A percentile compares a stretch with the other conserved stretches of the same genome.
Conservation (phyloP, 1,140 invertebrate species). For the Drosophila cardini region DNA sequence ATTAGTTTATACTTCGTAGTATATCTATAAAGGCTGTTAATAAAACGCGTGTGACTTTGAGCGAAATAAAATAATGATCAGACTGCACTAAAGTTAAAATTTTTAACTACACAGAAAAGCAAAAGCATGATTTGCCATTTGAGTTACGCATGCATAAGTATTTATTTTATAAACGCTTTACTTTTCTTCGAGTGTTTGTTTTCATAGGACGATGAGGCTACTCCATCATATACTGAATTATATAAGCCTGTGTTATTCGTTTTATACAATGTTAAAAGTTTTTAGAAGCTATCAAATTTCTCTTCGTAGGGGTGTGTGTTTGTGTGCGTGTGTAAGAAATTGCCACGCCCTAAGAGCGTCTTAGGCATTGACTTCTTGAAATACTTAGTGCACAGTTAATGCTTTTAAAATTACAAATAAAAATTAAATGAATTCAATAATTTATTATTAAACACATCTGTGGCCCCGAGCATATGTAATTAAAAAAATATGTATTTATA, state of each 20-base stretch:
- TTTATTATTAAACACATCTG: conserved; percentile 44
- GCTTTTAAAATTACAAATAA: conserved; percentile 38
- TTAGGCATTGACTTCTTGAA: conserved; percentile 25
- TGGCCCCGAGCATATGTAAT: conserved; percentile 34
- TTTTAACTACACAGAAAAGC: conserved; percentile 55
- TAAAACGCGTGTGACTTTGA: conserved; percentile 46
- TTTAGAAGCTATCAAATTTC: conserved; percentile 64
- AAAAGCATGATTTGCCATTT: conserved; percentile 30
- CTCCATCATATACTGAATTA: neutral
- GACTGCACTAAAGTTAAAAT: conserved; percentile 54
- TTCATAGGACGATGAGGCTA: neutral
- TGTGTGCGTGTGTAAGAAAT: conserved; percentile 36
- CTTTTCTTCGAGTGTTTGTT: conserved; percentile 2
- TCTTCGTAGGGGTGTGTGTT: conserved; percentile 32
- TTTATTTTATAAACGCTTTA: neutral
- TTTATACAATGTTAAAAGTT: conserved; percentile 76
- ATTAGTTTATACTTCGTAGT: conserved; percentile 24
- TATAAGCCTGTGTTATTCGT: conserved; percentile 59
- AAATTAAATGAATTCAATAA: conserved; percentile 51
- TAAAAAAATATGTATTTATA: conserved; percentile 35
- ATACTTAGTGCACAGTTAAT: conserved; percentile 34
- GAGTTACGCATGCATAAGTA: conserved; percentile 11
- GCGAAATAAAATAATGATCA: conserved; percentile 42
- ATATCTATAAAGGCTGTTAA: conserved; percentile 31
- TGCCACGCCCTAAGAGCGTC: conserved; percentile 23